phyloP scores from a whole-genome alignment of 2,888 invertebrate genomes.

The Campoletis raptor region DNA sequence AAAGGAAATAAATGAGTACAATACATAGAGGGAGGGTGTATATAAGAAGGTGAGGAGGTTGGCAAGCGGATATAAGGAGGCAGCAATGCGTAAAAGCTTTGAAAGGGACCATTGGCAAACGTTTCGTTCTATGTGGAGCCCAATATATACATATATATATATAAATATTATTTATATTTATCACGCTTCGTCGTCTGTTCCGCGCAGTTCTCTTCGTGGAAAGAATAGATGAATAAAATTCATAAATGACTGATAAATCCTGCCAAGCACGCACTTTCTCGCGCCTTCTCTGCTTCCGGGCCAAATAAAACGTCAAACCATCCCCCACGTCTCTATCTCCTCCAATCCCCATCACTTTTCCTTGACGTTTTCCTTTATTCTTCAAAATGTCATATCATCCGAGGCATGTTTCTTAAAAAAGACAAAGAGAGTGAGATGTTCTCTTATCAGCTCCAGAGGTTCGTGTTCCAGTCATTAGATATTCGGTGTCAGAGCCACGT shows the following conservation, averaged over 20 bases:
- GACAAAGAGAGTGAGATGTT: constrained; percentile 25
- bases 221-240: constrained; percentile 48
- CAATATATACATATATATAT: constrained; percentile 25
- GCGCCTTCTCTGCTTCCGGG: not conserved
- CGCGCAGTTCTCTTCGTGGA: constrained; percentile 16
- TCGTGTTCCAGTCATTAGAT: constrained; percentile 79
- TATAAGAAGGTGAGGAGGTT: constrained; percentile 1
- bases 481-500: constrained; percentile 68
- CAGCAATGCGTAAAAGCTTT: constrained; percentile 65
- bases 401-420: not conserved
- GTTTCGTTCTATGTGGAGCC: not conserved
- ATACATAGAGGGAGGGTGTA: not conserved
- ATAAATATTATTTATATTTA: not conserved
- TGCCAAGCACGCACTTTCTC: constrained; percentile 34
- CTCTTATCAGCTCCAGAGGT: constrained; percentile 75
- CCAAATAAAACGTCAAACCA: not conserved
- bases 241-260: constrained; percentile 70
- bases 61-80: constrained; percentile 53
- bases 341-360: not conserved
- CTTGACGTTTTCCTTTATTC: constrained; percentile 47
- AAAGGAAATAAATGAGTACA: constrained; percentile 6
- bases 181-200: not conserved
- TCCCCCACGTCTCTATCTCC: not conserved
- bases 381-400: constrained; percentile 20
- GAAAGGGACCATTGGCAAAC: constrained; percentile 19